These are phyloP conservation scores for Notothenia rossii DNA, from an alignment of 2,113 vertebrate genomes.

Conservation along the genomic window DNA sequence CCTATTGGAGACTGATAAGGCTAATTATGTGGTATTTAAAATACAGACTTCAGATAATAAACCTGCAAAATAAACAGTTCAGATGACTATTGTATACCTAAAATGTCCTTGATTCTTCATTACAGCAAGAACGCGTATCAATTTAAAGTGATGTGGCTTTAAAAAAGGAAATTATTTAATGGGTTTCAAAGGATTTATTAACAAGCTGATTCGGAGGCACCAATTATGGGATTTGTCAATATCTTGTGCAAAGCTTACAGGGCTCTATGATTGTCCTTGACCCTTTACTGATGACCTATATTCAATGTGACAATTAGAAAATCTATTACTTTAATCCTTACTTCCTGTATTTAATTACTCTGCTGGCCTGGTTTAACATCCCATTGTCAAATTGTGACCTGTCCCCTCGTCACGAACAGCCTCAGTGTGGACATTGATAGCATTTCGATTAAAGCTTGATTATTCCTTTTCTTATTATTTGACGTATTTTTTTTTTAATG, in stretches of 20 bases:
- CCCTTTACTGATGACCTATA: background rate
- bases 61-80: constrained; percentile 4
- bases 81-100: background rate
- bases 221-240: background rate
- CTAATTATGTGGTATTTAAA: background rate
- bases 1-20: background rate
- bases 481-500: background rate
- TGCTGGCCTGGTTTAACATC: background rate
- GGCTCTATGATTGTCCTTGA: background rate
- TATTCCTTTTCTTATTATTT: background rate
- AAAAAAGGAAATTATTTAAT: background rate
- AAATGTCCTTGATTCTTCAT: background rate
- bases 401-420: background rate
- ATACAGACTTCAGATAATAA: background rate
- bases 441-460: background rate
- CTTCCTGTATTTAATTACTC: background rate
- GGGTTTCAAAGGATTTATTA: background rate
- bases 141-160: background rate
- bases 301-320: background rate
- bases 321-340: background rate
- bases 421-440: background rate
- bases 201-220: background rate
- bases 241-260: background rate
- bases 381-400: background rate
- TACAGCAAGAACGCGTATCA: background rate